These are phyloP conservation scores for Mormyrops attenuatus DNA, from an alignment of 2,797 vertebrate species.

Conservation along the genomic window DNA sequence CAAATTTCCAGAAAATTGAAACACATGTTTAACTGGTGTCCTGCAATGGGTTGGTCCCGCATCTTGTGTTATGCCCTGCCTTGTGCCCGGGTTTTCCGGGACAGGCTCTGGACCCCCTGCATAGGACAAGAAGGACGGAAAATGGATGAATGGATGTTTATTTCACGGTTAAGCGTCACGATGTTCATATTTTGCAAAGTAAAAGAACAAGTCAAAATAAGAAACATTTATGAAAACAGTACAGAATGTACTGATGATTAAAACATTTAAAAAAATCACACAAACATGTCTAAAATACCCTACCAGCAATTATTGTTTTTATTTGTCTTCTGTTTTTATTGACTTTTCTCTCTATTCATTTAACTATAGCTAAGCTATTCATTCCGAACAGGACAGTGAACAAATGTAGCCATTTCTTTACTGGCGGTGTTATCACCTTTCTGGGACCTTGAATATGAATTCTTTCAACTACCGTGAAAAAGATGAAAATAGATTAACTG, in stretches of 20 bases:
- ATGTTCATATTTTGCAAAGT: neutral
- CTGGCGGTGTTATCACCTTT: neutral
- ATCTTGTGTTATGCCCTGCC: neutral
- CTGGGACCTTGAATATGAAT: neutral
- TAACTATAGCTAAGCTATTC: neutral
- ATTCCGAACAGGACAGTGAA: neutral
- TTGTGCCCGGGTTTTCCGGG: neutral
- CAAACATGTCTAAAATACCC: neutral
- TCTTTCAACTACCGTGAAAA: neutral
- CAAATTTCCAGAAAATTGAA: neutral
- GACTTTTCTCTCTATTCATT: neutral
- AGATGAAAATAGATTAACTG: slow-evolving; percentile 2
- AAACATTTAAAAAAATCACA: neutral
- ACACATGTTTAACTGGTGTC: neutral
- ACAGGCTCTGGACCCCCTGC: neutral
- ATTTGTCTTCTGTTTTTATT: neutral
- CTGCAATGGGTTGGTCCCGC: neutral
- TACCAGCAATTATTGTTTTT: neutral
- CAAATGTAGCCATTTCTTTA: neutral
- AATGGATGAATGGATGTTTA: neutral
- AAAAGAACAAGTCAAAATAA: neutral
- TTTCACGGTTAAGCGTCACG: neutral
- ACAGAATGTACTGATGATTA: neutral
- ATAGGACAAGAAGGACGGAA: neutral
- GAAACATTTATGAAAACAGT: neutral